These are phyloP conservation scores for Papilio dardanus DNA, from an alignment of 1,140 invertebrate species.

Conservation along the genomic window DNA sequence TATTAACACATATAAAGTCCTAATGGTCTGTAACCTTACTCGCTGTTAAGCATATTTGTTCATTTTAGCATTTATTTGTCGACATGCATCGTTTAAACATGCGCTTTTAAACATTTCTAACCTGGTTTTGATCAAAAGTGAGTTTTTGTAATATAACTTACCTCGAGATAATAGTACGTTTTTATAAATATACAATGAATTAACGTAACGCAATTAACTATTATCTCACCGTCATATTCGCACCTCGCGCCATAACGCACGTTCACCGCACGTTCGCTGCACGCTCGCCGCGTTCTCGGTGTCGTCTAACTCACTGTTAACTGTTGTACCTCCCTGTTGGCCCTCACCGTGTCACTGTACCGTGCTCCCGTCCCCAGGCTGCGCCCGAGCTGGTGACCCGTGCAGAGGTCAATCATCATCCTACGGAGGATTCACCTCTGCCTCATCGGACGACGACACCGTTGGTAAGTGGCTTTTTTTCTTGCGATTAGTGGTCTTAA, in stretches of 20 bases:
- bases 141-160: background rate
- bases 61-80: slow-evolving; percentile 1
- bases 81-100: background rate
- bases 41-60: slow-evolving; percentile 7
- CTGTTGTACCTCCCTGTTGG: slow-evolving; percentile 9
- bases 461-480: slow-evolving; percentile 66
- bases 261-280: background rate
- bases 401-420: slow-evolving; percentile 83
- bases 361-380: slow-evolving; percentile 51
- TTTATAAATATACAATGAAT: background rate
- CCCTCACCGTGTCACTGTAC: slow-evolving; percentile 13
- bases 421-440: slow-evolving; percentile 83
- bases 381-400: slow-evolving; percentile 80
- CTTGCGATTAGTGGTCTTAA: background rate
- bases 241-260: background rate
- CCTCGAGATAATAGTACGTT: background rate
- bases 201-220: background rate
- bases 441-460: slow-evolving; percentile 83
- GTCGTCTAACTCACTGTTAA: slow-evolving; percentile 35
- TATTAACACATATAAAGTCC: background rate
- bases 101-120: background rate
- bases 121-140: background rate
- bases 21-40: background rate
- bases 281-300: slow-evolving; percentile 9
- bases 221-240: background rate